These are phyloP conservation scores for Dicentrarchus labrax DNA, from an alignment of 2,113 vertebrate species.

Conservation along the genomic window DNA sequence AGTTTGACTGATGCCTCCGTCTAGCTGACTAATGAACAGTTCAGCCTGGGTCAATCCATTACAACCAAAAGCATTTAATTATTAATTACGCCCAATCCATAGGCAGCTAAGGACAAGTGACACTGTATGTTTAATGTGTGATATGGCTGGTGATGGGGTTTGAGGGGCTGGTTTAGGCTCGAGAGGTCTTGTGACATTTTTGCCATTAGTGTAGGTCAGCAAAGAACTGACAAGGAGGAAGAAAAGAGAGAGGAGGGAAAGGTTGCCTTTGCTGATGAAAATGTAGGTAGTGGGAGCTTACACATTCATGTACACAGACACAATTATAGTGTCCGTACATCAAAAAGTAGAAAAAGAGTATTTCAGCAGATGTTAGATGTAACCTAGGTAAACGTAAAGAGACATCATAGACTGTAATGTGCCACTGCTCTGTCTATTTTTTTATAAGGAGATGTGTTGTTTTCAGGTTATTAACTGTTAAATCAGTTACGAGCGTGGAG, in stretches of 20 bases:
- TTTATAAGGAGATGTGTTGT: background rate
- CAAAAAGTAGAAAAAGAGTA: background rate
- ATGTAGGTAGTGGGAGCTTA: background rate
- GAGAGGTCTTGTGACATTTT: slow-evolving; percentile 70
- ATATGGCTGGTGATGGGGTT: slow-evolving; percentile 58
- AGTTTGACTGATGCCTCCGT: slow-evolving; percentile 96
- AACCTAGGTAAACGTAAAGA: background rate
- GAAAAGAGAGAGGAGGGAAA: slow-evolving; percentile 30
- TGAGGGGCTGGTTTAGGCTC: slow-evolving; percentile 27
- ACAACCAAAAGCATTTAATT: slow-evolving; percentile 97
- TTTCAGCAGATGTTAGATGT: background rate
- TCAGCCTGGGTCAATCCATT: slow-evolving; percentile 97
- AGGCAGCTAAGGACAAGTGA: slow-evolving; percentile 93
- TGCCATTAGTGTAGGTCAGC: slow-evolving; percentile 76
- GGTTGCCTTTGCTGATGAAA: slow-evolving; percentile 19
- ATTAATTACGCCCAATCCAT: slow-evolving; percentile 98
- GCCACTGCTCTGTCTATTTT: background rate
- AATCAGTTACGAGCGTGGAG: background rate
- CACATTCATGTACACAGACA: slow-evolving; percentile 8
- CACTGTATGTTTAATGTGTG: slow-evolving; percentile 91
- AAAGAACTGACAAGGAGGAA: slow-evolving; percentile 56
- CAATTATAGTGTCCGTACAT: background rate
- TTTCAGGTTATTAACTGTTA: background rate
- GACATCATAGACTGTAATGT: background rate
- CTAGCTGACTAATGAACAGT: slow-evolving; percentile 97